A percentile compares a stretch with the other conserved stretches of the same genome.
Evolutionary conservation across 2,797 vertebrate species (phyloP).

Genomic region (Carapus acus): DNA sequence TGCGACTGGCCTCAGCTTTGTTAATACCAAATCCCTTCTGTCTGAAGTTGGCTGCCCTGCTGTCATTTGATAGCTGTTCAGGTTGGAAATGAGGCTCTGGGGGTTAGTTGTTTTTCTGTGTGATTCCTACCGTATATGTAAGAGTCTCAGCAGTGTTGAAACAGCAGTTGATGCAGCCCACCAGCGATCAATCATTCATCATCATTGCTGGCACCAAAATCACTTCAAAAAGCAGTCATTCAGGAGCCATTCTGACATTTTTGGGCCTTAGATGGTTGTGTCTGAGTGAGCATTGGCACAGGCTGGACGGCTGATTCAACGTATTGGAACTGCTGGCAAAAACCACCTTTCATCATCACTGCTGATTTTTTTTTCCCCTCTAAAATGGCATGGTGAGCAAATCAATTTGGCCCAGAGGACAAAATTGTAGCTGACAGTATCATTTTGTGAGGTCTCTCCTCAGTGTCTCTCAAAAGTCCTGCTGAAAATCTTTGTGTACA

Average conservation of each 20-base stretch:
- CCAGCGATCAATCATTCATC: constrained; percentile 25
- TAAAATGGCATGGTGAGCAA: constrained; percentile 20
- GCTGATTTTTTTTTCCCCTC: constrained; percentile 23
- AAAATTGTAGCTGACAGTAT: constrained; percentile 7
- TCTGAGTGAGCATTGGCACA: constrained; percentile 20
- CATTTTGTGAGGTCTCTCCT: not conserved
- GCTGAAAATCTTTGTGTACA: too few species aligned
- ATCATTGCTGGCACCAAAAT: constrained; percentile 18
- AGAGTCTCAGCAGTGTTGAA: too few species aligned
- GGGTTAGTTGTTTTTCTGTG: too few species aligned
- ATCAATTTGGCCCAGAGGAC: constrained; percentile 7
- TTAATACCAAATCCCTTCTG: too few species aligned
- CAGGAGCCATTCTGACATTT: constrained; percentile 24
- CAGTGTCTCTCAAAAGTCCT: not conserved
- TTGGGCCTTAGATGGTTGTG: constrained; percentile 23
- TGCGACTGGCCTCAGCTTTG: too few species aligned
- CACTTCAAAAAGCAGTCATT: constrained; percentile 18
- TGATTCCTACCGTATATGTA: too few species aligned
- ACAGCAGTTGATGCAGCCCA: not conserved
- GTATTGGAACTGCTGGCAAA: constrained; percentile 23
- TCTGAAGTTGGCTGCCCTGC: too few species aligned
- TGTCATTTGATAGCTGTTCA: too few species aligned
- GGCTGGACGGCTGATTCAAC: constrained; percentile 27
- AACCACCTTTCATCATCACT: constrained; percentile 17
- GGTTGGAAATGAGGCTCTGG: too few species aligned